A percentile compares a stretch with the other conserved stretches of the same genome.
Conservation (phyloP, 2,113 vertebrate species). For the Halcyon senegalensis region DNA sequence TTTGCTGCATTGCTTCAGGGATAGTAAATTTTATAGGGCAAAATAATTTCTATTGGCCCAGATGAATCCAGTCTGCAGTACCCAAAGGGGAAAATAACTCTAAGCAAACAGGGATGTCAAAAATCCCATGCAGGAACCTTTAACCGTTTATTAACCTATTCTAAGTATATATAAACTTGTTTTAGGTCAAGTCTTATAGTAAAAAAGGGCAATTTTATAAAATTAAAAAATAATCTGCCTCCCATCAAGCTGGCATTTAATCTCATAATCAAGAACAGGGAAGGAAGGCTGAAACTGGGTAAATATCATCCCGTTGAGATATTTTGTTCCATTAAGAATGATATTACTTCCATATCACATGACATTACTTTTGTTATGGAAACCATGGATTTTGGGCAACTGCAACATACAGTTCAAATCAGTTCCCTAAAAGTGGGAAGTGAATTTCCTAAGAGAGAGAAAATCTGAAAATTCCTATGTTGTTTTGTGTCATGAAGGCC, state of each 20-base stretch:
- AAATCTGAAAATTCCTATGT: not conserved
- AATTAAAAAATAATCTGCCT: not conserved
- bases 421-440: not conserved
- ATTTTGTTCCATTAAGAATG: not conserved
- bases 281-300: not conserved
- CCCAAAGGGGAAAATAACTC: not conserved
- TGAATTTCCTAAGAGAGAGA: not conserved
- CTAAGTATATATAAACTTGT: not conserved
- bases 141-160: not conserved
- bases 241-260: not conserved
- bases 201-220: not conserved
- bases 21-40: slow-evolving; percentile 22
- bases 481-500: not conserved
- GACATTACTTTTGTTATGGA: not conserved
- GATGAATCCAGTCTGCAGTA: not conserved
- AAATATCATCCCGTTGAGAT: not conserved
- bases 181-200: not conserved
- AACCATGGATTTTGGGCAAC: not conserved
- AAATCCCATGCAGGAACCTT: not conserved
- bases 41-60: slow-evolving; percentile 3
- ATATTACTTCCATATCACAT: not conserved
- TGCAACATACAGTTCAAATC: not conserved
- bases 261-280: not conserved
- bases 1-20: slow-evolving; percentile 37
- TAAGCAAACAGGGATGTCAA: not conserved